Percentiles rank a stretch among this genome's conserved stretches.
These are phyloP conservation scores for Saturnia japonica DNA, from an alignment of 2,888 invertebrate species.

Conservation along the genomic window DNA sequence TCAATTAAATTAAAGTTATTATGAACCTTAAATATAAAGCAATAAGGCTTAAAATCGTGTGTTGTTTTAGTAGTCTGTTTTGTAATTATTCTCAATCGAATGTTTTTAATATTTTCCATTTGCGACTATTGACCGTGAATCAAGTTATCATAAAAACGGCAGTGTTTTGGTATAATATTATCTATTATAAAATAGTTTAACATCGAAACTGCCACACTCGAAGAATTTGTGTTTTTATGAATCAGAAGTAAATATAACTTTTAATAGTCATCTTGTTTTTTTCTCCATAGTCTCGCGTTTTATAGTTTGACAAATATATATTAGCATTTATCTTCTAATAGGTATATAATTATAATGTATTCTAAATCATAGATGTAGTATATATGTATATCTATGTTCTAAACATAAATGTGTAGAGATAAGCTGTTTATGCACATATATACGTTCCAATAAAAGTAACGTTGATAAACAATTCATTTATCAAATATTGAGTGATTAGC, in stretches of 20 bases:
- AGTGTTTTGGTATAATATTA: constrained; percentile 4
- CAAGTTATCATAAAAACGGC: constrained; percentile 16
- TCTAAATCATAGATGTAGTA: too few relatives aligned
- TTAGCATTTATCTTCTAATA: neutral
- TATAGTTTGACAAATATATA: constrained; percentile 1
- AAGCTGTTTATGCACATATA: neutral
- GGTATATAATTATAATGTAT: too few relatives aligned
- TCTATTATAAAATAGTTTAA: neutral
- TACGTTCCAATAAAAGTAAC: neutral
- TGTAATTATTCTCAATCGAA: constrained; percentile 14
- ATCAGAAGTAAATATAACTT: constrained; percentile 2
- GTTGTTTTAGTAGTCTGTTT: neutral
- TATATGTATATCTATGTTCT: neutral
- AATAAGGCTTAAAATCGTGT: constrained; percentile 17
- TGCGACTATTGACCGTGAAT: constrained; percentile 32
- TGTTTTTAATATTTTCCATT: constrained; percentile 16
- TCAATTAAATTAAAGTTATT: constrained; percentile 17
- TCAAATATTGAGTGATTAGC: constrained; percentile 1
- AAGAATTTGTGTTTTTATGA: neutral
- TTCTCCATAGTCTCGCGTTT: neutral
- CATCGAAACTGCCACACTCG: constrained; percentile 1
- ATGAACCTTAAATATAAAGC: constrained; percentile 3
- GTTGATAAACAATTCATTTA: neutral
- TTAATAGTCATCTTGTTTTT: neutral
- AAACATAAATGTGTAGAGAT: neutral